phyloP scores from a whole-genome alignment of 2,113 vertebrate species.

The Nasalis larvatus region DNA sequence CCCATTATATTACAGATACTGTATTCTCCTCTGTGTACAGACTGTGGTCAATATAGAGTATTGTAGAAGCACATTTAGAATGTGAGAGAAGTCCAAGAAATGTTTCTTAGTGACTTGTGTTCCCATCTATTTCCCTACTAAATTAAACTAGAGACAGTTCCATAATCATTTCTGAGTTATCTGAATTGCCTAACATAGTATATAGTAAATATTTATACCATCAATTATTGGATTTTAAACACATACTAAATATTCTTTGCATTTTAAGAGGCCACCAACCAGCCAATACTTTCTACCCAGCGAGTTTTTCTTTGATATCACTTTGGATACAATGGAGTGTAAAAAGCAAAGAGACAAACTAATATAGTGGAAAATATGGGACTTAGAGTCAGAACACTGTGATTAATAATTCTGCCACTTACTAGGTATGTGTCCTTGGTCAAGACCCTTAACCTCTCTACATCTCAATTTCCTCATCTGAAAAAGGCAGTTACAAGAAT shows the following conservation, averaged over 20 bases:
- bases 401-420: background rate
- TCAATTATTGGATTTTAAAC: background rate
- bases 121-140: background rate
- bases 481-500: conserved; percentile 21
- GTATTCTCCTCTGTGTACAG: background rate
- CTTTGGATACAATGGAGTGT: background rate
- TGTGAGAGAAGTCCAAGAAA: background rate
- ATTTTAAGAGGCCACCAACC: background rate
- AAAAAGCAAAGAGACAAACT: background rate
- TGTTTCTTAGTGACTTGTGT: background rate
- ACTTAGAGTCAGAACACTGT: background rate
- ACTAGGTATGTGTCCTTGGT: background rate
- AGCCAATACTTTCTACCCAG: background rate
- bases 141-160: background rate
- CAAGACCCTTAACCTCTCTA: conserved; percentile 28
- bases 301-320: background rate
- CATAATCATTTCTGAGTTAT: background rate
- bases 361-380: background rate
- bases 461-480: conserved; percentile 1
- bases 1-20: background rate
- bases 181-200: background rate
- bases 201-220: background rate
- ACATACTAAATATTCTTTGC: background rate
- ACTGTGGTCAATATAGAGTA: background rate
- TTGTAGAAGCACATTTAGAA: background rate